Base-by-base conservation (phyloP, 1,140 invertebrate genomes). In the Drosophila ercepeae region DNA sequence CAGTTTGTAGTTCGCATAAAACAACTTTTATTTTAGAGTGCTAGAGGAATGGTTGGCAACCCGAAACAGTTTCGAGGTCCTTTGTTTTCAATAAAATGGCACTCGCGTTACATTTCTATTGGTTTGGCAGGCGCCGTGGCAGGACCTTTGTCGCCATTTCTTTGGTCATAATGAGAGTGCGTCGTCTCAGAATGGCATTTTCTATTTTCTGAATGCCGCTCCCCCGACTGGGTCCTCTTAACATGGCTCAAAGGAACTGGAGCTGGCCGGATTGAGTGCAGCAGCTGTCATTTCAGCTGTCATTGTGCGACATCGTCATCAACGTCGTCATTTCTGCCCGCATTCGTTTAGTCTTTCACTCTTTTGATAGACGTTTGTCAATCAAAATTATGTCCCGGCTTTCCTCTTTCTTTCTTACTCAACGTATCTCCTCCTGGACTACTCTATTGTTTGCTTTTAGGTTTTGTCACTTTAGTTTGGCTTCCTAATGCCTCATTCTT, bases 341-440 rank as follows among this genome's bases (percentile, higher is more conserved):
- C 21, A 25, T 63, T 52, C 58, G 52, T 19, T 44, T 53, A 42
- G 46, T 39, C 50, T 73, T 73, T 50, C 39, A 55, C 48, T 39
- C 44, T 74, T 75, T 49, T 76, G 72, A 84, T 81, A 61, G 79
- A 86, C 67, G 63, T 74, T 88, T 88, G 81, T 70, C 81, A 84
- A 84, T 84, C 81, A 82, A 82, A 73, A 75, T 84, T 65, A 76
- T 82, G 68, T 49, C 7, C 45, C 58, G 42, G 54, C 68, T 57
- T 50, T 51, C 32, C 46, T 11, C 60, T 42, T 55, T 69, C 25
- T 1, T 7, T 11, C 63, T 25, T 19, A 49, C 29, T 25, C 42
- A 25, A 18, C 55, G 32, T 45, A 51, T 52, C 23, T 27, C 13
- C 34, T 44, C 11, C 52, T n/a, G 34, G 46, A 39, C 78, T 59